Evolutionary conservation across 2,797 vertebrate species (phyloP).

Genomic region (Pteropus rufus): DNA sequence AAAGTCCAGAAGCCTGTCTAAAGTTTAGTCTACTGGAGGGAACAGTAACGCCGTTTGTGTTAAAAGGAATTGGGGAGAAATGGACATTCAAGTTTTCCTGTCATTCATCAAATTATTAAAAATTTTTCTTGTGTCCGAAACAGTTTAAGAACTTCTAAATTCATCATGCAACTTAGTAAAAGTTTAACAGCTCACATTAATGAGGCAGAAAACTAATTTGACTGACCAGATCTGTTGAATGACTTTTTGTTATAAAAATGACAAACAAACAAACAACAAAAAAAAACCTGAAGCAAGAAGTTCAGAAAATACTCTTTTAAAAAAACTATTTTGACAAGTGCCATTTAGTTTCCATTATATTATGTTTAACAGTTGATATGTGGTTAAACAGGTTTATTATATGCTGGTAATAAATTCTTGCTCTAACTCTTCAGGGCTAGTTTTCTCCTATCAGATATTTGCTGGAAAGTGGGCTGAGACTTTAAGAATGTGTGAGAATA

Average conservation of each 20-base stretch:
- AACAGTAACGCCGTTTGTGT: not conserved
- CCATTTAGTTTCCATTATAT: conserved; percentile 37
- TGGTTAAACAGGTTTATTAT: not conserved
- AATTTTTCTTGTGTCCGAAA: not conserved
- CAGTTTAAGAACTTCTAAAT: conserved; percentile 32
- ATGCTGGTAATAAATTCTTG: not conserved
- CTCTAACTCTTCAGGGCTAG: not conserved
- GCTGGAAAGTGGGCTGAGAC: not conserved
- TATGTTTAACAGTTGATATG: conserved; percentile 25
- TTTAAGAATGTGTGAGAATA: not conserved
- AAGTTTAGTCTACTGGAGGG: not conserved
- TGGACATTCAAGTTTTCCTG: not conserved
- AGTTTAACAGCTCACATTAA: conserved; percentile 27
- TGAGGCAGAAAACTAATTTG: conserved; percentile 33
- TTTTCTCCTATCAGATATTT: not conserved
- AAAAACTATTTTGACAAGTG: conserved; percentile 39
- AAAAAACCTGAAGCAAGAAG: not conserved
- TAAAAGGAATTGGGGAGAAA: not conserved
- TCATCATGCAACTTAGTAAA: not conserved
- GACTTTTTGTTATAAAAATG: conserved; percentile 37
- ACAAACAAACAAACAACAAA: not conserved
- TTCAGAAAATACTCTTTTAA: not conserved
- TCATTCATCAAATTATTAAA: not conserved
- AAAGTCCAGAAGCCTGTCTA: not conserved
- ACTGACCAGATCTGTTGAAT: conserved; percentile 1